Percentiles rank a stretch among this genome's conserved stretches.
These are phyloP conservation scores for Microtus richardsoni DNA, from an alignment of 2,113 vertebrate species.

Conservation along the genomic window DNA sequence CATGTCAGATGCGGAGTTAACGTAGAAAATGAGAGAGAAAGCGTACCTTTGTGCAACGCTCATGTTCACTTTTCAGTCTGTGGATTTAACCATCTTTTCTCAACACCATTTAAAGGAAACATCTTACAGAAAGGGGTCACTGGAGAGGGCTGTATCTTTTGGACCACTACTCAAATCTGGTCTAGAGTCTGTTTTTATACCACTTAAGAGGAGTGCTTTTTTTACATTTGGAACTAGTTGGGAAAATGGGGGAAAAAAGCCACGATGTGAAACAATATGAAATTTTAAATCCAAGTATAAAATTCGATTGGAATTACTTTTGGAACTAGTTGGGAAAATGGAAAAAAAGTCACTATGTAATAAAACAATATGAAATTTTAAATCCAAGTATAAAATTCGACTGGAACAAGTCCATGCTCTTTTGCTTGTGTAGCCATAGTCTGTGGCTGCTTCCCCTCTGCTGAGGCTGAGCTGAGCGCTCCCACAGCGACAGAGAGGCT, in stretches of 20 bases:
- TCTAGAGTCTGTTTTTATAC: not conserved
- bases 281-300: not conserved
- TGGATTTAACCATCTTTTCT: not conserved
- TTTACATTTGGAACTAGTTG: not conserved
- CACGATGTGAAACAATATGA: not conserved
- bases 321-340: not conserved
- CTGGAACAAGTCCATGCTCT: not conserved
- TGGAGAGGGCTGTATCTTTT: rapidly evolving
- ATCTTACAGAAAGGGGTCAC: not conserved
- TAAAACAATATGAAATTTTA: slow-evolving; percentile 6
- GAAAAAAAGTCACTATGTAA: not conserved
- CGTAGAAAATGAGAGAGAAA: not conserved
- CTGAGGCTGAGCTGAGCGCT: not conserved
- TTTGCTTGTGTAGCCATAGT: not conserved
- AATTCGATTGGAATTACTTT: not conserved
- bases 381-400: not conserved
- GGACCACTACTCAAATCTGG: not conserved
- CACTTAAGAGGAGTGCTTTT: not conserved
- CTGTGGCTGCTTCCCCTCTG: not conserved
- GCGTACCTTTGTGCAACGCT: not conserved
- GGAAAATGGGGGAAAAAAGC: not conserved
- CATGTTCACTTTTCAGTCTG: not conserved
- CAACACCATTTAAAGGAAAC: not conserved
- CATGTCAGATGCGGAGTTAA: not conserved
- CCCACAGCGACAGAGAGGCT: not conserved